Percentiles rank a stretch among this genome's conserved stretches.
These are phyloP conservation scores for Stichopus chloronotus DNA, from an alignment of 35 echinoderm and acorn worm species.

Conservation along the genomic window DNA sequence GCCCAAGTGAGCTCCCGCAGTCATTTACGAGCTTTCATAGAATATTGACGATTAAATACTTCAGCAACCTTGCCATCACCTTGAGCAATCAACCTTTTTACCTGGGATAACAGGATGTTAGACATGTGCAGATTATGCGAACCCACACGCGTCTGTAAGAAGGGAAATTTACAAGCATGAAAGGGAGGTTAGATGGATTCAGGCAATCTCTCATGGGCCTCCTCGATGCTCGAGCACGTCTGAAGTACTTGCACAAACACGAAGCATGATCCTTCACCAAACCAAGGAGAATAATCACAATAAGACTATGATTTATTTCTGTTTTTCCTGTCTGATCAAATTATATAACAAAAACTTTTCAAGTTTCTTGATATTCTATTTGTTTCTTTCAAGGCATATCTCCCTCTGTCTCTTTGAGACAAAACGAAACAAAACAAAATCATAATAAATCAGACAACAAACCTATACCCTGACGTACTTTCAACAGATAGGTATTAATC, in stretches of 20 bases:
- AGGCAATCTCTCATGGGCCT: slow-evolving; percentile 48
- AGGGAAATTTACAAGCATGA: slow-evolving; percentile 48
- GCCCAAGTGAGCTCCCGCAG: slow-evolving; percentile 31
- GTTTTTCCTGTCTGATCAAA: neutral
- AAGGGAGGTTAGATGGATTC: slow-evolving; percentile 10
- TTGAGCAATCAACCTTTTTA: slow-evolving; percentile 56
- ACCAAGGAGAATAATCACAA: neutral
- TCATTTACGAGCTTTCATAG: slow-evolving; percentile 48
- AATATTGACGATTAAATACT: slow-evolving; percentile 52
- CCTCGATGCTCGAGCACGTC: slow-evolving; percentile 59
- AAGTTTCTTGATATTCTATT: too few relatives aligned
- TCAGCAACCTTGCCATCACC: slow-evolving; percentile 46
- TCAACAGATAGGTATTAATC: too few relatives aligned
- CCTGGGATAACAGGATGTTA: slow-evolving; percentile 30
- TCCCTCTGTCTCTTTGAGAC: too few relatives aligned
- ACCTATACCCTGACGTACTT: too few relatives aligned
- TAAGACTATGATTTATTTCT: neutral
- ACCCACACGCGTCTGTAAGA: slow-evolving; percentile 37
- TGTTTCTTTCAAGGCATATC: too few relatives aligned
- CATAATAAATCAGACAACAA: too few relatives aligned
- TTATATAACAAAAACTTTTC: too few relatives aligned
- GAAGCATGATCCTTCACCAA: slow-evolving; percentile 43
- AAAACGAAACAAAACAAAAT: too few relatives aligned
- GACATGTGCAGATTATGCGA: slow-evolving; percentile 34
- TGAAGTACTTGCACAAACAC: slow-evolving; percentile 62